phyloP scores from a whole-genome alignment of 2,113 vertebrate species.

The rat (Rattus norvegicus) region GRCr8 NC_086031.1:46857001-46857500 shows the following conservation, averaged over 20 bases:
- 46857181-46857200: background rate
- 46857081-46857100: background rate
- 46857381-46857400: background rate
- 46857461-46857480: background rate
- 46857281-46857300: background rate
- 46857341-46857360: too few species aligned
- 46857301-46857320: background rate
- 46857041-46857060: background rate
- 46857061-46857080: background rate
- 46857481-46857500: background rate
- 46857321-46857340: background rate
- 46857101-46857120: background rate
- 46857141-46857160: background rate
- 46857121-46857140: background rate
- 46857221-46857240: background rate
- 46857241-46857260: background rate
- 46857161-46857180: background rate
- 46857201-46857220: background rate
- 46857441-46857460: background rate
- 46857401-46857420: fast-evolving
- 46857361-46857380: background rate
- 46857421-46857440: background rate
- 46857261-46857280: background rate
- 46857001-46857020: background rate
- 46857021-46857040: background rate